These are phyloP conservation scores for Neosalanx taihuensis DNA, from an alignment of 2,797 vertebrate species.

Conservation along the genomic window DNA sequence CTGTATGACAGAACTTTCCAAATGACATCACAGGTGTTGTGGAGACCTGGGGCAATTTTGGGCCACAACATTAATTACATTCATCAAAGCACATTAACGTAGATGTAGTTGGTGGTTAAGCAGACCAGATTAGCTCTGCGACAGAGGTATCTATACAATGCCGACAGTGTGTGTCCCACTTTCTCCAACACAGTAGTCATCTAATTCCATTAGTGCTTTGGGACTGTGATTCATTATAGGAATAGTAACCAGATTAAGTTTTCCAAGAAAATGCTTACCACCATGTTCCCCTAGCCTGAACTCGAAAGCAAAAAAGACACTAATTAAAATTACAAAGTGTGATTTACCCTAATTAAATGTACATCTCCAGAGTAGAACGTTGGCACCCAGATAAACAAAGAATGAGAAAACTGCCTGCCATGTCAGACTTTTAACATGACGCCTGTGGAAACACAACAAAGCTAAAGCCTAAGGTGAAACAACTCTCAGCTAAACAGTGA, in stretches of 20 bases:
- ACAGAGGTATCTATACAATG: constrained; percentile 6
- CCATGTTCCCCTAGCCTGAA: background rate
- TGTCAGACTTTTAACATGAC: constrained; percentile 3
- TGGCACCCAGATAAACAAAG: constrained; percentile 3
- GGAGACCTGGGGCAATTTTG: background rate
- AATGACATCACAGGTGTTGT: background rate
- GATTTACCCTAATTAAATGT: constrained; percentile 19
- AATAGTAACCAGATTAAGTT: constrained; percentile 16
- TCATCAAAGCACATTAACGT: background rate
- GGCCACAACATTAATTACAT: constrained; percentile 1
- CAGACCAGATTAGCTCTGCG: background rate
- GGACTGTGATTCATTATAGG: constrained; percentile 20
- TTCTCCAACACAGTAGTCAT: constrained; percentile 13
- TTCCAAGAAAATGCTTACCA: constrained; percentile 16
- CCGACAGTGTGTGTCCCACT: constrained; percentile 2
- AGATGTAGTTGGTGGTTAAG: background rate
- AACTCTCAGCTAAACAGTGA: constrained; percentile 1
- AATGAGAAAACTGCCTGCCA: constrained; percentile 2
- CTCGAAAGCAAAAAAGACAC: constrained; percentile 11
- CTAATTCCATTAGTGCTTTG: constrained; percentile 15
- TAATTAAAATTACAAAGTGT: constrained; percentile 23
- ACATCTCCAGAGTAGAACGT: background rate
- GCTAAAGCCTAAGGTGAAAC: constrained; percentile 12
- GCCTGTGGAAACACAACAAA: background rate
- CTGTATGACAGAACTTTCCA: background rate